Conservation (phyloP, 2,797 vertebrate species). For the Pseudochirops cupreus region DNA sequence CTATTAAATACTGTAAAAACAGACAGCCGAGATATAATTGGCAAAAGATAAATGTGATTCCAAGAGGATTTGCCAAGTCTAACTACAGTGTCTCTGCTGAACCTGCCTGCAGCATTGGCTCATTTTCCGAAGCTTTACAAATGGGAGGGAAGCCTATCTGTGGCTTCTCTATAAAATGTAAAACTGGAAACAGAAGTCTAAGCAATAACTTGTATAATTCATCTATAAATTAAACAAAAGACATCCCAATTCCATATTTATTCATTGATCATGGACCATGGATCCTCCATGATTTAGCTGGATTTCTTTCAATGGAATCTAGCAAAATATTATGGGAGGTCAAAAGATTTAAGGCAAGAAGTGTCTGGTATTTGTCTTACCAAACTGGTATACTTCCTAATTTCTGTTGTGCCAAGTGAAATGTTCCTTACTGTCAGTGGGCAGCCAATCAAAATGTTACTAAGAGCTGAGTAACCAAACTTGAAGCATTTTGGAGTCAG, state of each 20-base stretch:
- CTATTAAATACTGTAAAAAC: slow-evolving; percentile 70
- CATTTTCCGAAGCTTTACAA: slow-evolving; percentile 57
- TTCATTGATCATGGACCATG: not conserved
- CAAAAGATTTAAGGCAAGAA: not conserved
- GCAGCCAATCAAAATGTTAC: not conserved
- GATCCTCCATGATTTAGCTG: not conserved
- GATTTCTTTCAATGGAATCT: not conserved
- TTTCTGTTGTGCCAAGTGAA: not conserved
- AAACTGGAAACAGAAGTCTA: slow-evolving; percentile 21
- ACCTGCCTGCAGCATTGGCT: slow-evolving; percentile 61
- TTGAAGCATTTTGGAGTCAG: not conserved
- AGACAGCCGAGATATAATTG: slow-evolving; percentile 57
- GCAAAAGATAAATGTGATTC: slow-evolving; percentile 67
- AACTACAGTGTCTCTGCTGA: slow-evolving; percentile 61
- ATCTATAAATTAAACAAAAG: slow-evolving; percentile 43
- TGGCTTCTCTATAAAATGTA: slow-evolving; percentile 44
- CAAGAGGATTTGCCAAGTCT: slow-evolving; percentile 58
- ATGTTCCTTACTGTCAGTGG: not conserved
- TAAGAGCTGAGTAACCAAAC: not conserved
- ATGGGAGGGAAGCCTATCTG: slow-evolving; percentile 29
- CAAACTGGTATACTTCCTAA: not conserved
- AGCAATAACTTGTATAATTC: not conserved
- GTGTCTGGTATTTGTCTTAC: not conserved
- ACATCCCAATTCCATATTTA: not conserved
- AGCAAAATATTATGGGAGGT: not conserved